Base-by-base conservation (phyloP, 2,888 invertebrate genomes). In the Scaptomyza cyrtandrae region DNA sequence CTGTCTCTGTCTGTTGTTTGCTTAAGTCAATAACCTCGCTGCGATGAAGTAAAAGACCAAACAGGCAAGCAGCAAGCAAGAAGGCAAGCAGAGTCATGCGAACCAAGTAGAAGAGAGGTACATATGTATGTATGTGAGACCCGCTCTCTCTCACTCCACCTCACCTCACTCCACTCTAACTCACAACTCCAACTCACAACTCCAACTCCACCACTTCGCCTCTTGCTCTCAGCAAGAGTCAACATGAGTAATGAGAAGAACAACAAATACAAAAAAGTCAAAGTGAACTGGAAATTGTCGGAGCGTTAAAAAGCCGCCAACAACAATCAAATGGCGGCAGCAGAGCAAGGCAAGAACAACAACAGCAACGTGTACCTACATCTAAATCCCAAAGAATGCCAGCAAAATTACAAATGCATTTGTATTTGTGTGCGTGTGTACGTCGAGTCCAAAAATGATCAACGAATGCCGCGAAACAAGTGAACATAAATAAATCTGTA, bases 221-320 rank as follows among this genome's bases (percentile, higher is more conserved):
- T 24, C n/a, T 50, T 50, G 16, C 53, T 46, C 66, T 62, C 66
- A 31, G 57, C 80, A 49, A 60, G 55, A 80, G 82, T 70, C 80
- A 77, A 80, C 80, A 56, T 77, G 78, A 80, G 80, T 84, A 81
- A 73, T 78, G 75, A 69, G 69, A 52, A 52, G 39, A 52, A 50
- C 50, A 52, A 52, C 52, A 39, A 39, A 52, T 27, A 52, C 37
- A n/a, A 39, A 80, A 53, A 73, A 74, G 58, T 75, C 71, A 82
- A 77, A 68, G 69, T 78, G 75, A 81, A 83, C 80, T 83, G 63
- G 71, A 83, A 82, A 79, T 74, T 80, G 68, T 77, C 70, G 80
- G 75, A 71, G 75, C 67, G 75, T 66, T 75, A 66, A 69, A 78
- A 75, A 73, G 80, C 78, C 77, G 78, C 69, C 80, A 79, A 79